Base-by-base conservation (phyloP, 2,113 vertebrate species). In the Eidolon helvum region DNA sequence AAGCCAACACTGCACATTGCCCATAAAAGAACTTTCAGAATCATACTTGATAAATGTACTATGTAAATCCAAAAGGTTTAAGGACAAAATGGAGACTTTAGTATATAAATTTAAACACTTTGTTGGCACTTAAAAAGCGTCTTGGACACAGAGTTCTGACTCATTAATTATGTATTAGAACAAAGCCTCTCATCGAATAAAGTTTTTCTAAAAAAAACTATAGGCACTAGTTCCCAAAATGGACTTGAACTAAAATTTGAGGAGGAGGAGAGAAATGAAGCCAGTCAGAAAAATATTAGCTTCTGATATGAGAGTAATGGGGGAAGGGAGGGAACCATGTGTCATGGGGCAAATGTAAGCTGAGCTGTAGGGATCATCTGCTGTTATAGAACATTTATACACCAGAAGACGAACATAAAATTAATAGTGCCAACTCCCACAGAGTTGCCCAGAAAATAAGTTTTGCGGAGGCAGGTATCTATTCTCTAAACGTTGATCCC, bases 61-160 rank as follows among this genome's bases (percentile, higher is more conserved):
- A 55, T 7, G 21, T 75, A 93, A 75, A 40, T 91, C 86, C 87
- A 97, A 91, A 84, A 94, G 43, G 78, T 96, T 96, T 94, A 93
- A 96, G 83, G 95, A 97, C 91, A 95, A 96, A 97, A 92, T 38
- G 12, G 91, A 93, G 53, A 91, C 86, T 95, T 90, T n/a, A 90
- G 61, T 94, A 35, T 82, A 92, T 96, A 96, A 97, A 92, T 95
- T 97, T 91, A 94, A 97, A 74, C 33, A 71, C 35, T 90, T 72
- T 92, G 69, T 87, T 93, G 89, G 86, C 24, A 5, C 93, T 79
- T 38, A 82, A 26, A 87, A 96, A 91, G 35, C 18, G 50, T 43
- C 74, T 65, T 89, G 72, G 69, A 93, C 43, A 69, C 16, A 90
- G 88, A 94, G 59, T 75, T 94, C 91, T 96, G 50, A 80, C 53